phyloP scores from a whole-genome alignment of 1,140 invertebrate species.

The Eurosta solidaginis region DNA sequence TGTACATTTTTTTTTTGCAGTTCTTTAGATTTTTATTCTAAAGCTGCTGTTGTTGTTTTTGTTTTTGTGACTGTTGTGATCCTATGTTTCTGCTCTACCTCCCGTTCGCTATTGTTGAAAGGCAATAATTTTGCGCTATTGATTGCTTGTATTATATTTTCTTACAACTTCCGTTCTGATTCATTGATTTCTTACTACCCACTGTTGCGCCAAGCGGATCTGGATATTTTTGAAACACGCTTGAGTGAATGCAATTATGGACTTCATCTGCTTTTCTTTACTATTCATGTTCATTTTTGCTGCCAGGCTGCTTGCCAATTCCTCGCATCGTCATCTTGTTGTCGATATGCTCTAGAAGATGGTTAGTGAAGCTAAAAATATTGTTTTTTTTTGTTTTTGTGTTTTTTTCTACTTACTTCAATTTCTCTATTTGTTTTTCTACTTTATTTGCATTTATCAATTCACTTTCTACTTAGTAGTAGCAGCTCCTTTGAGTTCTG shows the following conservation, averaged over 20 bases:
- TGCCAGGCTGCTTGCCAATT: not conserved
- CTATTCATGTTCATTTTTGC: not conserved
- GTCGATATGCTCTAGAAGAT: not conserved
- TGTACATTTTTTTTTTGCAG: too few species aligned
- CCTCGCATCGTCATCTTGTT: not conserved
- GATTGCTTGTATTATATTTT: slow-evolving; percentile 25
- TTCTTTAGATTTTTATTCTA: too few species aligned
- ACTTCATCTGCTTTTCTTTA: not conserved
- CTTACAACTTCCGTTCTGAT: slow-evolving; percentile 22
- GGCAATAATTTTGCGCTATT: slow-evolving; percentile 23
- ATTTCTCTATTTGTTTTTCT: not conserved
- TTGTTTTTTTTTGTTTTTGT: not conserved
- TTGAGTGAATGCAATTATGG: slow-evolving; percentile 26
- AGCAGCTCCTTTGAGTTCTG: not conserved
- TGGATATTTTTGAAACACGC: not conserved
- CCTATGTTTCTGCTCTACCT: not conserved
- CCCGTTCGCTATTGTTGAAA: not conserved
- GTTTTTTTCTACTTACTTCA: not conserved
- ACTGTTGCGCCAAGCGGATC: not conserved
- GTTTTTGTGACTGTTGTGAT: not conserved
- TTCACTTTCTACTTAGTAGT: not conserved
- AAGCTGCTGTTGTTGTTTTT: not conserved
- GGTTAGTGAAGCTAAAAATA: not conserved
- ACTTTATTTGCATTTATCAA: not conserved
- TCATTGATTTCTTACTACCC: slow-evolving; percentile 16